These are phyloP conservation scores for Polypedilum pembai DNA, from an alignment of 1,140 invertebrate species.

Conservation along the genomic window DNA sequence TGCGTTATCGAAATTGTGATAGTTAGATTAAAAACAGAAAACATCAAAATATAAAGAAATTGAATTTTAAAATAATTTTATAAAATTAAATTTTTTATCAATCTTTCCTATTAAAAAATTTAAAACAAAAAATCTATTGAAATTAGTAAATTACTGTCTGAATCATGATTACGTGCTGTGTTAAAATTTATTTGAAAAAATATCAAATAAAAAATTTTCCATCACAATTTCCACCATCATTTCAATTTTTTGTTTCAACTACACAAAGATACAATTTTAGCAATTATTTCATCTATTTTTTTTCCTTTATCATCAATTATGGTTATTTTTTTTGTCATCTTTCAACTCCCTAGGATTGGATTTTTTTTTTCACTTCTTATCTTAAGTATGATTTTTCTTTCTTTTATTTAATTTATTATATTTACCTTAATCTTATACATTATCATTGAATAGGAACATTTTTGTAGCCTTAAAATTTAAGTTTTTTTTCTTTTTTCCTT, in stretches of 20 bases:
- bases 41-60: no score
- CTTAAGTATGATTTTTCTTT: constrained; percentile 9
- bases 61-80: no score
- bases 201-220: background rate
- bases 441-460: constrained; percentile 7
- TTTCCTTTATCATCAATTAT: background rate
- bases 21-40: no score
- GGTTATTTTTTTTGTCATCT: background rate
- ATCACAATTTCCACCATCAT: background rate
- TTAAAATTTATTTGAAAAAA: background rate
- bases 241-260: background rate
- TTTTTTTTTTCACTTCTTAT: background rate
- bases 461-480: constrained; percentile 14
- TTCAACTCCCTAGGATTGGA: background rate
- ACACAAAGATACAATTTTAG: constrained; percentile 13
- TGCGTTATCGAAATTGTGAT: background rate
- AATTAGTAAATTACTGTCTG: no score
- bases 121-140: no score
- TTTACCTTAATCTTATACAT: background rate
- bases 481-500: background rate
- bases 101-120: no score
- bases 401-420: constrained; percentile 8
- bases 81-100: no score
- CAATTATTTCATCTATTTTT: constrained; percentile 3
- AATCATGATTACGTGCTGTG: no score